Evolutionary conservation across 2,888 invertebrate genomes (phyloP), one percentile per base, ranked within the genome.

Genomic region (Leptinotarsa peninsularis): DNA sequence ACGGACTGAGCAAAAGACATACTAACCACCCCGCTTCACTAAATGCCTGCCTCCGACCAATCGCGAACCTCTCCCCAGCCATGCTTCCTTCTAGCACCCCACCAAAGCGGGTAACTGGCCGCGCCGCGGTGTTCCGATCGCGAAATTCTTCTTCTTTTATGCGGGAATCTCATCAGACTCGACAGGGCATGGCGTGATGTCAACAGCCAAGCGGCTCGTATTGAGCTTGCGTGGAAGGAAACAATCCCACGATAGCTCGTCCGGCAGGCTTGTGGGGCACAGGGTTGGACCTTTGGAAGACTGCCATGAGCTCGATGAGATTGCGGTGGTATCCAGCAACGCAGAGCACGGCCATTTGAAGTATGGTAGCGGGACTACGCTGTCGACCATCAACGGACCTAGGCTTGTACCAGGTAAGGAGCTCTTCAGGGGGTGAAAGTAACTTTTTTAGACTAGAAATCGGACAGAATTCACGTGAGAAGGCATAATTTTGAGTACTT

Each of bases 161-260:
- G 43, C 71, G 68, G 72, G 72, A 56, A 63, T 69, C 14, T 95
- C 95, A 86, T 95, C 95, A 76, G 95, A 95, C 50, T 95, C 79
- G 78, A 79, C 82, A 78, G 81, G 80, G 81, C 80, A 85, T 86
- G 85, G 85, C 85, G 86, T 90, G 88, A 91, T 91, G 91, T 91
- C 91, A 87, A 91, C 91, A 87, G 91, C 91, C 88, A 91, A 91
- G 89, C 89, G 91, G 88, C 90, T 91, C 88, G 91, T 91, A 84
- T 88, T 91, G 87, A 91, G 91, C 87, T 89, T 91, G 88, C 89
- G 91, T 86, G 90, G 91, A 86, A 90, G 91, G 82, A 91, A 90
- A 84, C 90, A 91, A 87, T 91, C 91, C 83, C 90, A 90, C 85
- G 90, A 90, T 86, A 86, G 87, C 84, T 89, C 90, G 81, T 84